phyloP scores from a whole-genome alignment of 1,140 invertebrate genomes.

The Drosophila tani region DNA sequence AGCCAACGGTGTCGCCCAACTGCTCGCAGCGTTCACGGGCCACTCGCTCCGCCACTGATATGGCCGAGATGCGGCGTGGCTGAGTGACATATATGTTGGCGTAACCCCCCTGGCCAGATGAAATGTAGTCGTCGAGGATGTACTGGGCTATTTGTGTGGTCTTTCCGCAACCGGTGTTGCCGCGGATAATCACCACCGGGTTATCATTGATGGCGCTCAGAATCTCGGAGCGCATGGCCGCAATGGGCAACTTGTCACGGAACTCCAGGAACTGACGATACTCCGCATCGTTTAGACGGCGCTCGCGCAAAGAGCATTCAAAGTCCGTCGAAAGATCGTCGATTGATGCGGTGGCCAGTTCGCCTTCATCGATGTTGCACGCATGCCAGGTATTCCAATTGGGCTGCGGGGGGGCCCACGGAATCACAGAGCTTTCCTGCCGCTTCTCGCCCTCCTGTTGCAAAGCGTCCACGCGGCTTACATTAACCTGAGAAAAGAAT shows the following conservation, averaged over 20 bases:
- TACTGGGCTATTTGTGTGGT: conserved; percentile 97
- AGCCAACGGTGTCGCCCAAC: conserved; percentile 93
- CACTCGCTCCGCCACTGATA: conserved; percentile 96
- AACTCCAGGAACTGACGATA: conserved; percentile 86
- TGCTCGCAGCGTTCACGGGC: conserved; percentile 93
- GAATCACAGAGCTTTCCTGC: conserved; percentile 88
- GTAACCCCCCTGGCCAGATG: conserved; percentile 92
- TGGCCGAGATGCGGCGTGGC: conserved; percentile 96
- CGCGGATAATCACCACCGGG: conserved; percentile 94
- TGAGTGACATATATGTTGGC: conserved; percentile 97
- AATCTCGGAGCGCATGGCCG: conserved; percentile 89
- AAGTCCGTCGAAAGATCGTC: conserved; percentile 94
- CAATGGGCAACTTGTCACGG: conserved; percentile 91
- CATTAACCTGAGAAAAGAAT: conserved; percentile 20
- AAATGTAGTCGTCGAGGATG: conserved; percentile 97
- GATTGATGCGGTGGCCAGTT: conserved; percentile 91
- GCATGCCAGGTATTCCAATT: conserved; percentile 99
- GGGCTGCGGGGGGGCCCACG: conserved; percentile 96
- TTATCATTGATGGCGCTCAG: conserved; percentile 94
- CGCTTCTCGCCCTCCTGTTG: conserved; percentile 24
- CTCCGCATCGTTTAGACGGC: conserved; percentile 69
- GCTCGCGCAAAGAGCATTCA: conserved; percentile 87
- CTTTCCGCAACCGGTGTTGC: conserved; percentile 97
- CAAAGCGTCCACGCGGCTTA: conserved; percentile 5
- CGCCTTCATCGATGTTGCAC: conserved; percentile 97